A percentile compares a stretch with the other conserved stretches of the same genome.
These are phyloP conservation scores for Halictus ligatus DNA, from an alignment of 2,888 invertebrate genomes.

Conservation along the genomic window DNA sequence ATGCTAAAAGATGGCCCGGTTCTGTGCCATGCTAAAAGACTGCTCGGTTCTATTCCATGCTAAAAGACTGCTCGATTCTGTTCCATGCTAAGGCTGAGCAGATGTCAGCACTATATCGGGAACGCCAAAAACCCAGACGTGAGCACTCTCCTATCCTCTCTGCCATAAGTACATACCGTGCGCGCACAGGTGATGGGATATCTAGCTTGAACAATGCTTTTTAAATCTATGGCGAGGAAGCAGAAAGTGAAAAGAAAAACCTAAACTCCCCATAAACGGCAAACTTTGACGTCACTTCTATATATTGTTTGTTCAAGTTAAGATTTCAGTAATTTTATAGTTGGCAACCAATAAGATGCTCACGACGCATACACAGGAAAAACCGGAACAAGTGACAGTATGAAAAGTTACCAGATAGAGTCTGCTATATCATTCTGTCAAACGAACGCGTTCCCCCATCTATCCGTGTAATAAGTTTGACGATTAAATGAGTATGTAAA, in stretches of 20 bases:
- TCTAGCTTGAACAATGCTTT: no score
- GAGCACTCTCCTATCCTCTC: no score
- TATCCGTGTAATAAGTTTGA: slow-evolving; percentile 53
- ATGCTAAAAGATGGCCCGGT: no score
- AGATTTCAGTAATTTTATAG: background rate
- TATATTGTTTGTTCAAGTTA: background rate
- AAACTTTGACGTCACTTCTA: background rate
- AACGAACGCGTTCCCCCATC: slow-evolving; percentile 61
- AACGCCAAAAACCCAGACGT: no score
- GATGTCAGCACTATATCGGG: no score
- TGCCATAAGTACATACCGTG: no score
- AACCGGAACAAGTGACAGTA: slow-evolving; percentile 30
- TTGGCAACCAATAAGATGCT: slow-evolving; percentile 34
- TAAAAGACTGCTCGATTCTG: no score
- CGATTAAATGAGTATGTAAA: slow-evolving; percentile 52
- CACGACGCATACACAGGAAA: slow-evolving; percentile 18
- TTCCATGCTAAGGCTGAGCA: no score
- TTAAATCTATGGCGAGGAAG: background rate
- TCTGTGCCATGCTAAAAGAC: no score
- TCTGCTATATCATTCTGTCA: slow-evolving; percentile 74
- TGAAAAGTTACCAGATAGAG: slow-evolving; percentile 70
- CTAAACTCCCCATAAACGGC: background rate
- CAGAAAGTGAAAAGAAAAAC: background rate
- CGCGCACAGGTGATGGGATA: no score
- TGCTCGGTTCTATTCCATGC: no score